Conservation (phyloP, 2,113 vertebrate species). For the Gambusia holbrooki region DNA sequence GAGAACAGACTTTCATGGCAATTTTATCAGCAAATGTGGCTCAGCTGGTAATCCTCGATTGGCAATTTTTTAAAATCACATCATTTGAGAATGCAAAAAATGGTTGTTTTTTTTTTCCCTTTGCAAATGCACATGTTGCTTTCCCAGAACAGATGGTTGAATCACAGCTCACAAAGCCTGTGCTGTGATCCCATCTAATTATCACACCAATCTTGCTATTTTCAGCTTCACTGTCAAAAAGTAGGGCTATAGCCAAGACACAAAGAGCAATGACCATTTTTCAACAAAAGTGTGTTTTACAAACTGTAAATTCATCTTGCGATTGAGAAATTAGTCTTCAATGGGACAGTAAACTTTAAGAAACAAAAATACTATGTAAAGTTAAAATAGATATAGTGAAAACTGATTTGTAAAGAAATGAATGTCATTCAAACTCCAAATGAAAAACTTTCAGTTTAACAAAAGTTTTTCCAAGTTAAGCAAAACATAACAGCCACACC, state of each 20-base stretch:
- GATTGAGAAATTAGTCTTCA: neutral
- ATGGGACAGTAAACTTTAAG: neutral
- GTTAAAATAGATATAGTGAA: neutral
- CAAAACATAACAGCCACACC: neutral
- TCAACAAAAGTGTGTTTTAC: neutral
- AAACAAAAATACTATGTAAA: neutral
- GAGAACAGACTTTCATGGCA: neutral
- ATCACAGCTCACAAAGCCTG: conserved; percentile 39
- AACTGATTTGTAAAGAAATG: neutral
- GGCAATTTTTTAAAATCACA: conserved; percentile 4
- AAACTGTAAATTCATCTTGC: neutral
- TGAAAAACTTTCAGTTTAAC: no score
- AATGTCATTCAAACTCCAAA: neutral
- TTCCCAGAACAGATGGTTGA: conserved; percentile 62
- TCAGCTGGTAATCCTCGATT: neutral
- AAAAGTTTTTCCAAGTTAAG: neutral
- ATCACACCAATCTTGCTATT: conserved; percentile 51
- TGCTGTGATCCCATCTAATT: conserved; percentile 53
- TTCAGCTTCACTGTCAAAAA: conserved; percentile 51
- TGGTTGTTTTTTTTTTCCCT: conserved; percentile 14
- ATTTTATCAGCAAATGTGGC: neutral
- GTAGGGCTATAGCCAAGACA: conserved; percentile 24
- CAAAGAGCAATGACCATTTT: neutral
- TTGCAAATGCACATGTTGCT: conserved; percentile 34
- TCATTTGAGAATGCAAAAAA: conserved; percentile 22